phyloP scores from a whole-genome alignment of 2,888 invertebrate species.

The Sericinus montela region DNA sequence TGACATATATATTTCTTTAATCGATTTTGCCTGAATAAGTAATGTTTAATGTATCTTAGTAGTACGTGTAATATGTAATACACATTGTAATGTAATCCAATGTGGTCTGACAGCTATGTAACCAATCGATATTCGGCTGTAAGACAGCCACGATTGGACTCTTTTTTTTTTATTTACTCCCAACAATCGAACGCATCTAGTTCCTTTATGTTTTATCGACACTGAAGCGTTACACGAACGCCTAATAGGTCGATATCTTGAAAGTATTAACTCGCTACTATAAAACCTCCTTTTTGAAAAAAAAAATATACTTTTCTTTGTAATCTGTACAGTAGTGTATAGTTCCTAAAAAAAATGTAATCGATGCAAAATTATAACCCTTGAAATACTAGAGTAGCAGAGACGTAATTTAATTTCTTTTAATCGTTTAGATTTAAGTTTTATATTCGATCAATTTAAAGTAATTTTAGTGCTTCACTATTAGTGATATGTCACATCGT shows the following conservation, averaged over 20 bases:
- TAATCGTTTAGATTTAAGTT: conserved; percentile 46
- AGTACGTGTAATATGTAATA: conserved; percentile 26
- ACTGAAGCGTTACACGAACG: conserved; percentile 25
- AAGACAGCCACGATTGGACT: conserved; percentile 50
- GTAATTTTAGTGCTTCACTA: conserved; percentile 51
- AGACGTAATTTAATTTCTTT: conserved; percentile 52
- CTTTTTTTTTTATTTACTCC: conserved; percentile 25
- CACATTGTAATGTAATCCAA: conserved; percentile 42
- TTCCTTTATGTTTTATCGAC: conserved; percentile 37
- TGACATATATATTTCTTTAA: conserved; percentile 58
- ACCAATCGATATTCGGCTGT: conserved; percentile 43
- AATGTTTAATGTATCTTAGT: conserved; percentile 49
- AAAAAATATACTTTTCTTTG: conserved; percentile 56
- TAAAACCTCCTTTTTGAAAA: conserved; percentile 38
- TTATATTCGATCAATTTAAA: conserved; percentile 59
- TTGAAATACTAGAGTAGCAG: conserved; percentile 58
- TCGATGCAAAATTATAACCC: conserved; percentile 73
- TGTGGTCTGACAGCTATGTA: conserved; percentile 45
- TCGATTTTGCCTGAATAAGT: conserved; percentile 60
- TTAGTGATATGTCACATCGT: conserved; percentile 46
- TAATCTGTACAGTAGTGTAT: conserved; percentile 74
- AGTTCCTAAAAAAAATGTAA: conserved; percentile 74
- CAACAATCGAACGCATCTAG: conserved; percentile 32
- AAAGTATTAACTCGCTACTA: conserved; percentile 44
- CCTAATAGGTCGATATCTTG: conserved; percentile 23